A percentile compares a stretch with the other conserved stretches of the same genome.
Evolutionary conservation across 2,888 invertebrate genomes (phyloP).

Genomic region (Platycnemis pennipes): DNA sequence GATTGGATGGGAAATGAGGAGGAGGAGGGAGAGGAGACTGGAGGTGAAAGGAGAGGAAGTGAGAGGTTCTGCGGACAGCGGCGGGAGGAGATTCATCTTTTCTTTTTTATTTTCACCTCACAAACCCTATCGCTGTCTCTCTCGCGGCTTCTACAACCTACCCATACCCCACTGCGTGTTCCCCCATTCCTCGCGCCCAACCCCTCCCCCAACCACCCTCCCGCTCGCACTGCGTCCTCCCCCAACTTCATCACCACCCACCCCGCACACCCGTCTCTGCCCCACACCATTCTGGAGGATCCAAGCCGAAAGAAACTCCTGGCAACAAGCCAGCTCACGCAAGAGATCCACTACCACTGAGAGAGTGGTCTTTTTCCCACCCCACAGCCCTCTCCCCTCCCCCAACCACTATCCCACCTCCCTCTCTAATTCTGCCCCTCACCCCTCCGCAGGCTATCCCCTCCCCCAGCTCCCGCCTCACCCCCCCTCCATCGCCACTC

Average conservation of each 20-base stretch:
- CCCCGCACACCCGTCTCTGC: neutral
- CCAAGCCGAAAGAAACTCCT: constrained; percentile 63
- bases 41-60: neutral
- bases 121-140: constrained; percentile 55
- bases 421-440: neutral
- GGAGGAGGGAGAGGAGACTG: neutral
- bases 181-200: neutral
- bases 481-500: neutral
- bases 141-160: constrained; percentile 39
- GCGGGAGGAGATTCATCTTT: neutral
- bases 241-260: neutral
- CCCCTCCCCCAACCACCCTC: neutral
- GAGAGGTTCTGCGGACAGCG: neutral
- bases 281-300: constrained; percentile 29
- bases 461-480: neutral
- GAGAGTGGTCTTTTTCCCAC: constrained; percentile 41
- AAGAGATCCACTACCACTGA: constrained; percentile 58
- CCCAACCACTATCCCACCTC: neutral
- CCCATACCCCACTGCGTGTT: neutral
- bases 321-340: constrained; percentile 63
- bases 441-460: too few relatives aligned
- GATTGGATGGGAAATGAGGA: neutral
- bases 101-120: constrained; percentile 29
- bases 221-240: neutral
- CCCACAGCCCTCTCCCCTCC: neutral